phyloP scores from a whole-genome alignment of 2,113 vertebrate genomes.

The Cervus canadensis region DNA sequence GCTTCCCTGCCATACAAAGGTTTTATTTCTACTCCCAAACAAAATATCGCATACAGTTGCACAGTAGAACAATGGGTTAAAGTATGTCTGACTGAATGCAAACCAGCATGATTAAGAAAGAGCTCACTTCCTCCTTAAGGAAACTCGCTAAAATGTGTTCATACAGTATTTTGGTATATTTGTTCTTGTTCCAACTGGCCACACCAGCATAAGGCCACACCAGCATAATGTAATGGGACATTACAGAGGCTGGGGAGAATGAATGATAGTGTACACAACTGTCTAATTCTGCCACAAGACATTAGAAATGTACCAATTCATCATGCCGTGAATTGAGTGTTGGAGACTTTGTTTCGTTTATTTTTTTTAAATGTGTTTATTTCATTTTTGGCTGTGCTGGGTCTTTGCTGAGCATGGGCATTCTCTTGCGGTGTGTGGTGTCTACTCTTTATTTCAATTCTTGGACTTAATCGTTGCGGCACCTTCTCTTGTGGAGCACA shows the following conservation, averaged over 20 bases:
- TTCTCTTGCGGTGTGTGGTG: background rate
- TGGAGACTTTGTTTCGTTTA: background rate
- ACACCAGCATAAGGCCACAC: background rate
- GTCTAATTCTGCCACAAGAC: background rate
- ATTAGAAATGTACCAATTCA: background rate
- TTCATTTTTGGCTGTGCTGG: background rate
- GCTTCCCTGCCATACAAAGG: background rate
- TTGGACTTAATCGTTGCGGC: accelerated
- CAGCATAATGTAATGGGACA: background rate
- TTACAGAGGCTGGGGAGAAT: background rate
- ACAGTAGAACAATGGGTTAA: background rate
- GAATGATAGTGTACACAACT: background rate
- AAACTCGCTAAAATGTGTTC: background rate
- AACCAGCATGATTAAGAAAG: background rate
- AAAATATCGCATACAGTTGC: background rate
- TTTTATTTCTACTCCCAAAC: background rate
- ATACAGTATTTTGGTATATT: background rate
- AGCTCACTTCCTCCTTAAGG: background rate
- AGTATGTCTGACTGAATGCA: background rate
- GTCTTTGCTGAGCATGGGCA: background rate
- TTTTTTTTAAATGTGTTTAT: background rate
- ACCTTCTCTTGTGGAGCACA: background rate
- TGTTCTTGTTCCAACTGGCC: background rate
- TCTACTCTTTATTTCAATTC: background rate
- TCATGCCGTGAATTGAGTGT: background rate